Percentiles rank a stretch among this genome's conserved stretches.
Evolutionary conservation across 1,140 invertebrate species (phyloP).

Genomic region (Drosophila baimaii): DNA sequence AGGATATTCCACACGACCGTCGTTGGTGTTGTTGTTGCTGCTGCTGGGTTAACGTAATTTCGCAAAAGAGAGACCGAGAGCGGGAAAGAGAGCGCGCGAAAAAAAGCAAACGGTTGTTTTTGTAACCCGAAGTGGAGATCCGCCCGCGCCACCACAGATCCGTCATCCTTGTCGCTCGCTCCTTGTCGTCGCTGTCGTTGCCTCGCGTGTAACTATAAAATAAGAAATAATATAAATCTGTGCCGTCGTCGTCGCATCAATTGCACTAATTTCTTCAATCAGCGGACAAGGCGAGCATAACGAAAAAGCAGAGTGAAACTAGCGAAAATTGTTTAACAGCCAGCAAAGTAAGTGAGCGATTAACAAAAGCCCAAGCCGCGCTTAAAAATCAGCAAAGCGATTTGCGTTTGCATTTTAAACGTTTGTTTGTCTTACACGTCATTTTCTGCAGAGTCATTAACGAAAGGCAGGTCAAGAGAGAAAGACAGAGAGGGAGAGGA

Average conservation of each 20-base stretch:
- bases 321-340: constrained; percentile 77
- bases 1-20: constrained; percentile 64
- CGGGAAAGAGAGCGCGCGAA: constrained; percentile 40
- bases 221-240: constrained; percentile 45
- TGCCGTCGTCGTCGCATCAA: constrained; percentile 71
- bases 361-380: constrained; percentile 62
- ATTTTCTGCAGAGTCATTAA: constrained; percentile 70
- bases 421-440: constrained; percentile 51
- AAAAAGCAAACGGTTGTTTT: constrained; percentile 59
- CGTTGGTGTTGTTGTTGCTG: constrained; percentile 52
- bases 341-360: constrained; percentile 52
- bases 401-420: constrained; percentile 41
- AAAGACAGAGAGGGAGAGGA: constrained; percentile 9
- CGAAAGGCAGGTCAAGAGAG: constrained; percentile 69
- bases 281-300: constrained; percentile 72
- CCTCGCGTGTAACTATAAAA: constrained; percentile 75
- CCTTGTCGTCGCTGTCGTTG: constrained; percentile 38
- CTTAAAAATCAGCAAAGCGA: constrained; percentile 57
- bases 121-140: constrained; percentile 29
- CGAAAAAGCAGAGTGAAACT: constrained; percentile 72
- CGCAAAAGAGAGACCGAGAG: constrained; percentile 47
- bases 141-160: constrained; percentile 41
- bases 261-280: constrained; percentile 81
- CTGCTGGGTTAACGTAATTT: constrained; percentile 69
- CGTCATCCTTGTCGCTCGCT: constrained; percentile 52